Base-by-base conservation (phyloP, 2,888 invertebrate species). In the Volucella inanis region DNA sequence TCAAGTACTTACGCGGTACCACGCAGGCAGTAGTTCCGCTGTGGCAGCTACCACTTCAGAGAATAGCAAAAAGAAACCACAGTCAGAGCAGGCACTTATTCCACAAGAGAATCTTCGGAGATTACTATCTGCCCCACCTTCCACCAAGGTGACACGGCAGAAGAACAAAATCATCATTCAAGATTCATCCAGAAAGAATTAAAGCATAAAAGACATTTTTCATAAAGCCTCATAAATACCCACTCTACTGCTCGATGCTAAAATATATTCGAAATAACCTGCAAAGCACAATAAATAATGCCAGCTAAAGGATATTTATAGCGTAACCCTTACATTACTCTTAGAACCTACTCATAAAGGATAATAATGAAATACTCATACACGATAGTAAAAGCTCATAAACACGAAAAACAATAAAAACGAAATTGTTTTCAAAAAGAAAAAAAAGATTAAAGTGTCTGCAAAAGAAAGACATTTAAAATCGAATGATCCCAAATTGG, bases 161-260 rank as follows among this genome's bases (percentile, higher is more conserved):
- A 95, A 95, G 90, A 97, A 97, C 91, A 97, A 97, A 90, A 93
- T 97, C 12, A 95, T 97, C 81, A 96, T 97, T 88, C 94, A 95
- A 81, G 91, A 92, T 87, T 90, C 92, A 11, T 90, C 91, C 43
- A 89, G 92, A 49, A 91, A 90, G 61, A 91, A 91, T 81, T 92
- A 89, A 87, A 31, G 6, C 31, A 31, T 6, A 68, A 64, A 75
- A 15, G 3, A 8, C 14, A 43, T 39, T 67, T 75, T 11, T 67
- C 65, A 49, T 59, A 67, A 67, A 52, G 52, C 65, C 31, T 6
- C 31, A 31, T 6, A 31, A 31, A 31, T 31, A 31, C 31, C 31
- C 31, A 31, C 31, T 31, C 31, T 6, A 31, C 4, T 6, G 31
- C 6, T 31, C 31, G 6, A 31, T 6, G 31, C 31, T 47, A 49